Evolutionary conservation across 2,797 vertebrate species (phyloP).

Genomic region (Parauchenoglanis punctatus): DNA sequence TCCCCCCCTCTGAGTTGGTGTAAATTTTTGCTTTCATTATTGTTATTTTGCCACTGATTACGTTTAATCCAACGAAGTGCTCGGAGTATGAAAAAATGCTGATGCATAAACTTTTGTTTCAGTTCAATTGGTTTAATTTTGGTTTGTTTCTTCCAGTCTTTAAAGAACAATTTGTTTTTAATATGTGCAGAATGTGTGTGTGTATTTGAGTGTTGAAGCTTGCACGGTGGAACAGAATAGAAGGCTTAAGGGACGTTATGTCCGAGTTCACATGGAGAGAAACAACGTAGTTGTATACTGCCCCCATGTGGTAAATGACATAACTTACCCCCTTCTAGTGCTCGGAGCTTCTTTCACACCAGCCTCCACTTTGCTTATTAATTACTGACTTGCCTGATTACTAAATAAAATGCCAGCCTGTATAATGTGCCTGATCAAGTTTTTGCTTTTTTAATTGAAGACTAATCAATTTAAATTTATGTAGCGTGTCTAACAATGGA

Average conservation of each 20-base stretch:
- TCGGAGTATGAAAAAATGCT: not conserved
- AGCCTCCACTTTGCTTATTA: not conserved
- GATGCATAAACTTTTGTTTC: not conserved
- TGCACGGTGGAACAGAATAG: not conserved
- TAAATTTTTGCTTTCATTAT: not conserved
- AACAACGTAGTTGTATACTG: not conserved
- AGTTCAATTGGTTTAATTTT: not conserved
- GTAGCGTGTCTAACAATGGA: not conserved
- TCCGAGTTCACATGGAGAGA: not conserved
- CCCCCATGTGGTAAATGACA: slow-evolving; percentile 30
- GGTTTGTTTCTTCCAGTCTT: not conserved
- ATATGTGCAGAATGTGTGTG: not conserved
- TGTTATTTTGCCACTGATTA: not conserved
- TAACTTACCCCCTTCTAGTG: not conserved
- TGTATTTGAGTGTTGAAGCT: not conserved
- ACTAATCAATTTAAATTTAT: not conserved
- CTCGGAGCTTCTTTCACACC: not conserved
- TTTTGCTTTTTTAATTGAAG: not conserved
- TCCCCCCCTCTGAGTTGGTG: not conserved
- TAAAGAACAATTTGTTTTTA: not conserved
- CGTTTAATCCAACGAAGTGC: not conserved
- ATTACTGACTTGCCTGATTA: not conserved
- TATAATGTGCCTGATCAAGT: no score
- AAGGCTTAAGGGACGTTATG: not conserved
- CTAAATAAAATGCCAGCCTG: not conserved